Conservation (phyloP, 1,140 invertebrate genomes). For the Atta texana region DNA sequence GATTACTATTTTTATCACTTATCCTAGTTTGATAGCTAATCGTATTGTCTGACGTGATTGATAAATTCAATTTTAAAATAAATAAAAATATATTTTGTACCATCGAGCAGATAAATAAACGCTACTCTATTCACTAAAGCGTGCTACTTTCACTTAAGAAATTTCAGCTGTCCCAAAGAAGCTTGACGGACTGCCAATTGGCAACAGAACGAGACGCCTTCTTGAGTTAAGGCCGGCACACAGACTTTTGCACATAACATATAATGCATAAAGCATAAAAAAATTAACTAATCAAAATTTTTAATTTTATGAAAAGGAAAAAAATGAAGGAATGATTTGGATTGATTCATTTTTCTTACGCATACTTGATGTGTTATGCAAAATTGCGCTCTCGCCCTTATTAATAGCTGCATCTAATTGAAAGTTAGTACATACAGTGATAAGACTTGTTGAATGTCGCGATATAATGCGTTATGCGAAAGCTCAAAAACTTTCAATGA, state of each 20-base stretch:
- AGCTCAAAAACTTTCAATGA: neutral
- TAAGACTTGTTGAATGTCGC: slow-evolving; percentile 14
- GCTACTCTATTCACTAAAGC: neutral
- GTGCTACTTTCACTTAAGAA: slow-evolving; percentile 30
- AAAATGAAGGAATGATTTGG: too few species aligned
- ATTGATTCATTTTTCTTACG: too few species aligned
- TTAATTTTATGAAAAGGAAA: too few species aligned
- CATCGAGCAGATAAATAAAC: neutral
- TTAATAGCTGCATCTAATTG: slow-evolving; percentile 43
- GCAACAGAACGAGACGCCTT: slow-evolving; percentile 9
- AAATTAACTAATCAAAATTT: too few species aligned
- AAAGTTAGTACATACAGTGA: neutral
- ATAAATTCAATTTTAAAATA: slow-evolving; percentile 16
- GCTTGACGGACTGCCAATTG: slow-evolving; percentile 58
- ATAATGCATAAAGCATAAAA: too few species aligned
- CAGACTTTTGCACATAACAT: too few species aligned
- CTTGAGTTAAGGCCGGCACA: neutral
- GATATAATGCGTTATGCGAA: neutral
- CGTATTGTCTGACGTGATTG: neutral
- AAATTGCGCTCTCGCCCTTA: too few species aligned
- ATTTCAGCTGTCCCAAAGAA: slow-evolving; percentile 15
- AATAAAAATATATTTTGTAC: neutral
- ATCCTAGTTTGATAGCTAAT: neutral
- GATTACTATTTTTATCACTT: slow-evolving; percentile 3
- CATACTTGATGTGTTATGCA: too few species aligned